Evolutionary conservation across 2,113 vertebrate genomes (phyloP).

Genomic region (Tetrao urogallus): DNA sequence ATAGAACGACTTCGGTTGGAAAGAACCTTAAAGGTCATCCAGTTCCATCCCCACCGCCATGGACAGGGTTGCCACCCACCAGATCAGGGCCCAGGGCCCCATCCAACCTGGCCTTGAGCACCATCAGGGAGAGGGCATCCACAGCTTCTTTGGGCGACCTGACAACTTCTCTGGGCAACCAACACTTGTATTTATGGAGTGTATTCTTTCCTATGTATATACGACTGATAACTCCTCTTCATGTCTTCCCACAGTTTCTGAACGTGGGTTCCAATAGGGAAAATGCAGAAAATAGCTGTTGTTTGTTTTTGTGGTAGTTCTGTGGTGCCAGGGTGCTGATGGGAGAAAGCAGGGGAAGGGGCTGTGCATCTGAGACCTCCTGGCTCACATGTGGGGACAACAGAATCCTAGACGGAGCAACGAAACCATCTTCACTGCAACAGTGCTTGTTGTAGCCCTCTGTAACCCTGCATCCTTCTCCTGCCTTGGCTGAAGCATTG

Average conservation of each 20-base stretch:
- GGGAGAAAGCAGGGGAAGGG: background rate
- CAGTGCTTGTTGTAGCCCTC: background rate
- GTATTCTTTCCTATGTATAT: background rate
- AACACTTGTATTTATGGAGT: background rate
- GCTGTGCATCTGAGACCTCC: background rate
- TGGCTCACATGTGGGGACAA: rapidly evolving
- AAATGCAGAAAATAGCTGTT: background rate
- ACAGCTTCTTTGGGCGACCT: too few species aligned
- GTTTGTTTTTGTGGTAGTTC: background rate
- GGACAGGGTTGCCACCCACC: too few species aligned
- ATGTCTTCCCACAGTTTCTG: background rate
- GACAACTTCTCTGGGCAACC: too few species aligned
- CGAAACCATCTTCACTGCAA: background rate
- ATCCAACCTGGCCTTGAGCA: too few species aligned
- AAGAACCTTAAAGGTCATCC: too few species aligned
- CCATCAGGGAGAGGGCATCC: too few species aligned
- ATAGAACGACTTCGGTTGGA: too few species aligned
- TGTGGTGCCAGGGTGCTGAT: background rate
- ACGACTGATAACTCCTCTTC: background rate
- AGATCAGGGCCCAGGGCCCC: too few species aligned
- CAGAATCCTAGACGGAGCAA: background rate
- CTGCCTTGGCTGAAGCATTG: background rate
- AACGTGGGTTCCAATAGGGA: background rate
- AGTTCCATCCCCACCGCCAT: too few species aligned
- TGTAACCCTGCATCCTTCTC: background rate